Conservation (phyloP, 1,140 invertebrate genomes). For the Atta texana region DNA sequence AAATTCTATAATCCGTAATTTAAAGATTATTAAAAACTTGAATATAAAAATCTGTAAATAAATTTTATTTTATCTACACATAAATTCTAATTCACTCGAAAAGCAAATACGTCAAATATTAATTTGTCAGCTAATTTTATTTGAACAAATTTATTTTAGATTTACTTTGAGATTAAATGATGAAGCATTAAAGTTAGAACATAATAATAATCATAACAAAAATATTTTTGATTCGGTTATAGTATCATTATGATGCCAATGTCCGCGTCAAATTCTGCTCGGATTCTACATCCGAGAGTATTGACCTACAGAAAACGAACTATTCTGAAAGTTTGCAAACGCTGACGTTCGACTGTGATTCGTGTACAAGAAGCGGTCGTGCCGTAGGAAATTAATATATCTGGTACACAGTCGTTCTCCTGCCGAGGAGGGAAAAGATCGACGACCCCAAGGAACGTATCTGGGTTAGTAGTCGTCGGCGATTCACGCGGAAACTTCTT, state of each 20-base stretch:
- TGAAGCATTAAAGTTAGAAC: neutral
- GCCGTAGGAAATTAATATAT: constrained; percentile 83
- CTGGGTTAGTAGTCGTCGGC: constrained; percentile 86
- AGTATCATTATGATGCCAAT: neutral
- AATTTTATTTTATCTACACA: neutral
- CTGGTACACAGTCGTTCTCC: constrained; percentile 80
- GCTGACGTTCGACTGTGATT: constrained; percentile 58
- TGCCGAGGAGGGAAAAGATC: constrained; percentile 84
- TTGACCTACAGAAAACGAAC: constrained; percentile 47
- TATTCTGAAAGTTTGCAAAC: constrained; percentile 57
- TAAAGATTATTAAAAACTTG: neutral
- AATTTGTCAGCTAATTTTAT: neutral
- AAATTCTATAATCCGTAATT: constrained; percentile 11
- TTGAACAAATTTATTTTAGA: neutral
- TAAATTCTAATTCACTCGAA: neutral
- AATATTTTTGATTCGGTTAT: neutral
- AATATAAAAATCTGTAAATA: neutral
- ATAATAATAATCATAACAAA: constrained; percentile 10
- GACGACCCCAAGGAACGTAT: constrained; percentile 84
- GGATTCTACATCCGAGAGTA: constrained; percentile 39
- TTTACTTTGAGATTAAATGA: neutral
- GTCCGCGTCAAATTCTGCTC: neutral
- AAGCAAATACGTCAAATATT: neutral
- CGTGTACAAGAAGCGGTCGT: constrained; percentile 67
- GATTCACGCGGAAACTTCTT: constrained; percentile 82